Base-by-base conservation (phyloP, 1,140 invertebrate genomes). In the Phymastichus coffea region DNA sequence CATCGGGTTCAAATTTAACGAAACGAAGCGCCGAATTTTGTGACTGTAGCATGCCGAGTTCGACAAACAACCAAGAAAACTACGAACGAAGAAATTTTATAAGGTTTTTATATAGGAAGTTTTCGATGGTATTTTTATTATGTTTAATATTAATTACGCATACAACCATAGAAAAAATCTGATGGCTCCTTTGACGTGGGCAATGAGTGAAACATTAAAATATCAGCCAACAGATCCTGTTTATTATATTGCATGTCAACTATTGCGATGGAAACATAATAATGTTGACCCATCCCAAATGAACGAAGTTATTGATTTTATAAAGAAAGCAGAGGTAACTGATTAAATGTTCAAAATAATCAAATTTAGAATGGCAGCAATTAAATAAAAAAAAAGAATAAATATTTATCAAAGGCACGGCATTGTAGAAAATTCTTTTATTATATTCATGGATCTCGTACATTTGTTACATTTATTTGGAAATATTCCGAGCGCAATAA, bases 401-500 rank as follows among this genome's bases (percentile, higher is more conserved):
- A n/a, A n/a, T 40, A 44, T 28, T 22, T 22, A 52, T 51, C 48
- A 51, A 46, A 22, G 51, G 28, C 26, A 59, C 30, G 38, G 43
- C 48, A 70, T 70, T 41, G 57, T 73, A 70, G 69, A 74, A 76
- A 76, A 72, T 70, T 74, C 58, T 64, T 73, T 69, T 75, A 71
- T 74, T 74, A 64, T 48, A 51, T 68, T 69, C 63, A 71, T 65
- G 44, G 66, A 63, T 65, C 65, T 73, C 66, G 66, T 71, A 73
- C 70, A 72, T 66, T 70, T 62, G 56, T 67, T 47, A 60, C 35
- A 54, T 57, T 28, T 65, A 59, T 63, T 60, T 57, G 35, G 54
- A 56, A 69, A 69, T 37, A 60, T 47, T 51, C 35, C 57, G 47
- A 38, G 51, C 63, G 66, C 65, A 62, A 8, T 68, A 44, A 63